phyloP scores from a whole-genome alignment of 2,888 invertebrate species.

The Agapostemon virescens region DNA sequence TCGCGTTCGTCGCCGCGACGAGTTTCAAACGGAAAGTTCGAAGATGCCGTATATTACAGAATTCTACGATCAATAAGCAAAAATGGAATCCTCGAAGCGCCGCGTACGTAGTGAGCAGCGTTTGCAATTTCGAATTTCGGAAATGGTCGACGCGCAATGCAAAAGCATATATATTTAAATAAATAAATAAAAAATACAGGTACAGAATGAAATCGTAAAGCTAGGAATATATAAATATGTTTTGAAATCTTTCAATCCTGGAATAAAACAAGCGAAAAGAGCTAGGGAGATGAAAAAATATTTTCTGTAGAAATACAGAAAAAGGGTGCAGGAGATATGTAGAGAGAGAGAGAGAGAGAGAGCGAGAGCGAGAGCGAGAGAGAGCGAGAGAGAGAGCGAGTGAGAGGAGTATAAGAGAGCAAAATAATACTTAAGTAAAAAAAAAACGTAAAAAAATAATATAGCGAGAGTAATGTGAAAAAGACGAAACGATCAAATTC shows the following conservation, averaged over 20 bases:
- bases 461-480: conserved; percentile 25
- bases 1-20: conserved; percentile 7
- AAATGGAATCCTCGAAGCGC: conserved; percentile 63
- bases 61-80: not conserved
- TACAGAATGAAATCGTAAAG: not conserved
- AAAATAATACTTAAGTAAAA: conserved; percentile 1
- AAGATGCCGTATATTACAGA: conserved; percentile 48
- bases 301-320: conserved; percentile 14
- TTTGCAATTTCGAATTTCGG: conserved; percentile 64
- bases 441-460: conserved; percentile 33
- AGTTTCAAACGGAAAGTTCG: conserved; percentile 33
- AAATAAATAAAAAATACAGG: conserved; percentile 38
- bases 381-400: not conserved
- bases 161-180: conserved; percentile 37
- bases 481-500: conserved; percentile 62
- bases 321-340: conserved; percentile 20
- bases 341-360: conserved; percentile 14
- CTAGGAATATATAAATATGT: conserved; percentile 11
- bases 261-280: conserved; percentile 48
- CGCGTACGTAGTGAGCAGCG: conserved; percentile 66
- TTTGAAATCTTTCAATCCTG: conserved; percentile 37
- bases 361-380: conserved; percentile 12
- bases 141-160: conserved; percentile 62
- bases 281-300: conserved; percentile 1
- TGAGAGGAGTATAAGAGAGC: not conserved